A percentile compares a stretch with the other conserved stretches of the same genome.
Evolutionary conservation across 2,888 invertebrate species (phyloP).

Genomic region (Carpatolechia fugitivella): DNA sequence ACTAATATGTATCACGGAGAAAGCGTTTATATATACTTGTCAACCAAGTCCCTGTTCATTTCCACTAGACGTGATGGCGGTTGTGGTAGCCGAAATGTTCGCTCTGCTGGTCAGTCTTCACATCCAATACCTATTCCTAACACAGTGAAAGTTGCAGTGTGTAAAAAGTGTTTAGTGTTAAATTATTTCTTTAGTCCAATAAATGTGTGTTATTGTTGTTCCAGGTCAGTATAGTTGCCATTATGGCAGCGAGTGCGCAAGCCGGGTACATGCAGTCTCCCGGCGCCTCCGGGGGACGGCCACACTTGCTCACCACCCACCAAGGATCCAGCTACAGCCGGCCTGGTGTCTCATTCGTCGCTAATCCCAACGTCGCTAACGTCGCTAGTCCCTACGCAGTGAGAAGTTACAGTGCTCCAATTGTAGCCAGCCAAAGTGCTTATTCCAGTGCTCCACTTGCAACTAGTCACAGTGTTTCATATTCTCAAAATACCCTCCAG

Average conservation of each 20-base stretch:
- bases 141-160: background rate
- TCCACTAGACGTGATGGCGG: constrained; percentile 27
- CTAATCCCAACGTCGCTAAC: background rate
- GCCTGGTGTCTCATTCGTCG: background rate
- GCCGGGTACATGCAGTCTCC: background rate
- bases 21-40: constrained; percentile 58
- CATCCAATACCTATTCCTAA: background rate
- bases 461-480: background rate
- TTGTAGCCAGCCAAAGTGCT: background rate
- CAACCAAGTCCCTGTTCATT: constrained; percentile 37
- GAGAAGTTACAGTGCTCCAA: background rate
- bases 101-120: constrained; percentile 42
- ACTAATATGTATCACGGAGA: constrained; percentile 41
- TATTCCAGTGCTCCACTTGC: background rate
- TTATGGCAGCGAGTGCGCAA: background rate
- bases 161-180: background rate
- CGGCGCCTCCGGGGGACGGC: background rate
- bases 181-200: too few relatives aligned
- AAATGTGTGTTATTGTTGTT: background rate
- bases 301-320: background rate
- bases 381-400: background rate
- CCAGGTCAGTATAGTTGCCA: background rate
- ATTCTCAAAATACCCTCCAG: background rate
- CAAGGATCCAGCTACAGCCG: background rate
- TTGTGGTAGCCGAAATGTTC: constrained; percentile 35